Percentiles rank a stretch among this genome's conserved stretches.
Evolutionary conservation across 2,797 vertebrate species (phyloP).

Genomic region (Galago senegalensis): DNA sequence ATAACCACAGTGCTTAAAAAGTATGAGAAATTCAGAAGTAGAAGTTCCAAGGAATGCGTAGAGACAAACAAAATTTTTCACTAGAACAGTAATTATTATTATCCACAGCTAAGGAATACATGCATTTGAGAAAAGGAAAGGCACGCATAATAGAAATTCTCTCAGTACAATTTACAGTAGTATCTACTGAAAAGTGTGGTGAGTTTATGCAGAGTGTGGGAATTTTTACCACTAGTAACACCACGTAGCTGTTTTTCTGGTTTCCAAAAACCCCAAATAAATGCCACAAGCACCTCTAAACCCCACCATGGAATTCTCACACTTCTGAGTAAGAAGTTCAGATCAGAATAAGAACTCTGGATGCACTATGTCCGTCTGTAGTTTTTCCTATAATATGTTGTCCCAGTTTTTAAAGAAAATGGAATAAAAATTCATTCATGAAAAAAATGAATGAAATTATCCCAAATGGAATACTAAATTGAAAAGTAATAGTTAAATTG

Average conservation of each 20-base stretch:
- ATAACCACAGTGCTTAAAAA: conserved; percentile 19
- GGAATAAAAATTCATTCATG: conserved; percentile 84
- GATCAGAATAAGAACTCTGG: conserved; percentile 69
- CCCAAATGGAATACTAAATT: conserved; percentile 84
- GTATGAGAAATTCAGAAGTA: conserved; percentile 56
- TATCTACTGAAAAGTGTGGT: conserved; percentile 40
- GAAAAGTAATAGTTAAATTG: conserved; percentile 84
- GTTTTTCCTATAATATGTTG: conserved; percentile 65
- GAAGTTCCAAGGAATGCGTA: conserved; percentile 34
- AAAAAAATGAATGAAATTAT: conserved; percentile 83
- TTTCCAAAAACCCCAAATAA: conserved; percentile 79
- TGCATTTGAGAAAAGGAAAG: conserved; percentile 43
- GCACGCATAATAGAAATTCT: background rate
- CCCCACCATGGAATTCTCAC: conserved; percentile 62
- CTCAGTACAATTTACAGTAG: conserved; percentile 61
- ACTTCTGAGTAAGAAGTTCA: conserved; percentile 71
- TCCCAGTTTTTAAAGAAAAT: conserved; percentile 82
- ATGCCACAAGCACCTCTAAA: conserved; percentile 76
- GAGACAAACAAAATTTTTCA: conserved; percentile 45
- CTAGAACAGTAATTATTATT: conserved; percentile 27
- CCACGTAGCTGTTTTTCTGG: conserved; percentile 71
- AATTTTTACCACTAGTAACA: conserved; percentile 67
- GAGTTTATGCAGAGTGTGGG: conserved; percentile 72
- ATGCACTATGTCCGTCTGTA: conserved; percentile 64
- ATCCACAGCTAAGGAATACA: conserved; percentile 36